phyloP scores from a whole-genome alignment of 2,888 invertebrate genomes.

The Drymonia ruficornis region DNA sequence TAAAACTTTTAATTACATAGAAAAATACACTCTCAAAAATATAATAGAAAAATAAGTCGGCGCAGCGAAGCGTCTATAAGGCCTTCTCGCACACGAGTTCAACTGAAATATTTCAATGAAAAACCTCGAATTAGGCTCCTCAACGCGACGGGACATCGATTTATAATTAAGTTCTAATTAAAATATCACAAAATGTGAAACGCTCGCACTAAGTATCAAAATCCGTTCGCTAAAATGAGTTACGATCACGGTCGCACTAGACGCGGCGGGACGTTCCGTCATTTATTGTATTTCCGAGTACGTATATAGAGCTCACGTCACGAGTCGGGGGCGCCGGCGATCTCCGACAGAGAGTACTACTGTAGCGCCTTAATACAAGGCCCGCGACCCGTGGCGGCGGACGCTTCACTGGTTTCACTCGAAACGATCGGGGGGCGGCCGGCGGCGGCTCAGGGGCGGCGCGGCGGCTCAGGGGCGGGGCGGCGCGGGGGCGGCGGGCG shows the following conservation, averaged over 20 bases:
- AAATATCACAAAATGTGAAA: conserved; percentile 56
- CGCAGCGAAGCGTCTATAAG: conserved; percentile 25
- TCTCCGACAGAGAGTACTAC: no score
- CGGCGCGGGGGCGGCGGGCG: background rate
- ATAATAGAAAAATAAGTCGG: conserved; percentile 57
- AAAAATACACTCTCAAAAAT: conserved; percentile 62
- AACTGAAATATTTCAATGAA: conserved; percentile 14
- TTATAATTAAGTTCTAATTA: conserved; percentile 35
- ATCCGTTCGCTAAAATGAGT: conserved; percentile 20
- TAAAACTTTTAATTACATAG: conserved; percentile 40
- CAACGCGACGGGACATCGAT: conserved; percentile 15
- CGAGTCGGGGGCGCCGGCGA: no score
- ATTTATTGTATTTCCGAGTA: background rate
- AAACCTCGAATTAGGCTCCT: conserved; percentile 11
- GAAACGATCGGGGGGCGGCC: no score
- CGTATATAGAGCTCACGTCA: background rate
- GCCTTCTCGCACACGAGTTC: conserved; percentile 8
- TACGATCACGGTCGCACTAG: background rate
- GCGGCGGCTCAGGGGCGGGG: background rate
- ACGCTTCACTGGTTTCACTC: background rate
- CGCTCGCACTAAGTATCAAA: conserved; percentile 28
- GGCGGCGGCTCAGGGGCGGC: background rate
- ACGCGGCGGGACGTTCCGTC: background rate
- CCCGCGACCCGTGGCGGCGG: background rate
- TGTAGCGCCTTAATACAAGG: no score